phyloP scores from a whole-genome alignment of 2,113 vertebrate genomes.

The Aldabrachelys gigantea region DNA sequence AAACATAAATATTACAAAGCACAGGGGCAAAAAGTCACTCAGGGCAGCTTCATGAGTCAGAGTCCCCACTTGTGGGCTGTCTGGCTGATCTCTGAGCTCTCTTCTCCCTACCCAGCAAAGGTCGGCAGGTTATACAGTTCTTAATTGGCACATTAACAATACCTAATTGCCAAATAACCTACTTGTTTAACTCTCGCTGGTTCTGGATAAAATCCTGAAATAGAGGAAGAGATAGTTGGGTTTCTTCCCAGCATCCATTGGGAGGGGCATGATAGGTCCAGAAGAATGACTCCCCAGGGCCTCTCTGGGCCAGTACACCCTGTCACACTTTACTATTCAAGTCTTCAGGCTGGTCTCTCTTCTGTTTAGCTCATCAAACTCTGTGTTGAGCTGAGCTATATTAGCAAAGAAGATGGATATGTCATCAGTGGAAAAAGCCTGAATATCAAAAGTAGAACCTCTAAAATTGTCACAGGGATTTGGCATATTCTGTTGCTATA shows the following conservation, averaged over 20 bases:
- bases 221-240: neutral
- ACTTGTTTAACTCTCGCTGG: neutral
- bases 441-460: too few species aligned
- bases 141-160: neutral
- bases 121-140: neutral
- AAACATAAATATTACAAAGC: neutral
- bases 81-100: neutral
- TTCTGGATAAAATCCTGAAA: neutral
- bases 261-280: neutral
- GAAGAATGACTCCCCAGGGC: neutral
- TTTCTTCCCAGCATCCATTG: neutral
- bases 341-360: too few species aligned
- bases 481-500: too few species aligned
- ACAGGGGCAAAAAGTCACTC: neutral
- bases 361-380: too few species aligned
- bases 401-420: too few species aligned
- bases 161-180: neutral
- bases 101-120: neutral
- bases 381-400: too few species aligned
- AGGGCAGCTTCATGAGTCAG: neutral
- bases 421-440: too few species aligned
- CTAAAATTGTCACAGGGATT: too few species aligned
- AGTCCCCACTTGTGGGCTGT: rapidly evolving
- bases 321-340: neutral
- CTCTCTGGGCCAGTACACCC: neutral